Evolutionary conservation across 2,888 invertebrate genomes (phyloP), one percentile per base, ranked within the genome.

Genomic region (Drosophila pseudotakahashii): DNA sequence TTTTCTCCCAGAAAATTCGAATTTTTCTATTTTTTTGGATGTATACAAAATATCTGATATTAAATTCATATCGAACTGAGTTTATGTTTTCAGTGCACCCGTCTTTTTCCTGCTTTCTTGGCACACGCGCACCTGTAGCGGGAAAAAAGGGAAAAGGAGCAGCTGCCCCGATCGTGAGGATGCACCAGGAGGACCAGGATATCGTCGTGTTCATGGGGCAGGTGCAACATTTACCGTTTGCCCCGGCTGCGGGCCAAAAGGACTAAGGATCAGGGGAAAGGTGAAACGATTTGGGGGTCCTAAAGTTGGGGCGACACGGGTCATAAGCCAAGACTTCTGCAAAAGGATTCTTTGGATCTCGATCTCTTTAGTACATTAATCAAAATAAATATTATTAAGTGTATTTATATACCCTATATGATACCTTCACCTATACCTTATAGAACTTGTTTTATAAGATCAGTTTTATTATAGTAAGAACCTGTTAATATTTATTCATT

Each of bases 221-320:
- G 82, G 82, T 82, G 82, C 88, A 82, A 82, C 88, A 73, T 85
- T 85, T 82, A 82, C 82, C 82, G 82, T 88, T 88, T 74, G 62
- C 58, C 51, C 32, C 55, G 52, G 75, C 82, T 72, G 63, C 79
- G 59, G 60, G 79, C 72, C 80, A 69, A 67, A 30, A 16, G n/a
- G n/a, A 42, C n/a, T 39, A 44, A 37, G 50, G 34, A 50, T 42
- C n/a, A 57, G 53, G 32, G 42, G 30, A 13, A 13, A 5, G 14
- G 47, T n/a, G 19, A 2, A 19, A 19, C 19, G 19, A 19, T 45
- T 44, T 45, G 13, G 47, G n/a, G 14, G 30, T 1, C 14, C 3
- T 2, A 7, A 32, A 7, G 34, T 32, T 14, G 54, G 30, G 23
- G 37, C 45, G 14, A 36, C 39, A 11, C 37, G 45, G 36, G 44